phyloP scores from a whole-genome alignment of 2,888 invertebrate genomes.

The Hypselothyrea guttata region DNA sequence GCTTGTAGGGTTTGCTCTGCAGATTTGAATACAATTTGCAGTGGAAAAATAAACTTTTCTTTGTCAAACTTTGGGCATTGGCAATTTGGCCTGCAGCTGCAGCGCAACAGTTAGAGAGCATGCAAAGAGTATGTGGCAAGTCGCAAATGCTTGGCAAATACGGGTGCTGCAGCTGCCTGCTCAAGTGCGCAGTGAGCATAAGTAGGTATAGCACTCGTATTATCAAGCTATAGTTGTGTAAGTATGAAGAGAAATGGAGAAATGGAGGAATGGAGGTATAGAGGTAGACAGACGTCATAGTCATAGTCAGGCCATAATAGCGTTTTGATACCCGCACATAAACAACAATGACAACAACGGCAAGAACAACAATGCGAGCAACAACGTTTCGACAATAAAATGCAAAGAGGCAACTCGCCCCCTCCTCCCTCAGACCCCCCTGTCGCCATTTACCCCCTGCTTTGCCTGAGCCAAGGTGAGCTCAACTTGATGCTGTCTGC shows the following conservation, averaged over 20 bases:
- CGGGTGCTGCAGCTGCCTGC: neutral
- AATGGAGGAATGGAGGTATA: conserved; percentile 43
- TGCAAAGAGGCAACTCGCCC: conserved; percentile 55
- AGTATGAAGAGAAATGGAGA: neutral
- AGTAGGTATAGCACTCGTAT: conserved; percentile 45
- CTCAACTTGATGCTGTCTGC: conserved; percentile 72
- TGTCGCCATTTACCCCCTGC: conserved; percentile 6
- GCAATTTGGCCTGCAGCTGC: no score
- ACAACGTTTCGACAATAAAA: conserved; percentile 62
- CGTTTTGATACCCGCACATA: conserved; percentile 78
- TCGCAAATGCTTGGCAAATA: neutral
- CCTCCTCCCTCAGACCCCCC: neutral
- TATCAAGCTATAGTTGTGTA: conserved; percentile 18
- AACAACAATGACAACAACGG: conserved; percentile 68
- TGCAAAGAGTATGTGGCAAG: conserved; percentile 30
- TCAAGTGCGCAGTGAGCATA: conserved; percentile 31
- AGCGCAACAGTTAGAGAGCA: neutral
- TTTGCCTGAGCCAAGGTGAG: conserved; percentile 51
- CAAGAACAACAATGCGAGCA: conserved; percentile 49
- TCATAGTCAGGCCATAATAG: conserved; percentile 69
- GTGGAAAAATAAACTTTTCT: no score
- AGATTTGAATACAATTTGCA: neutral
- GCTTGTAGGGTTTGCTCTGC: no score
- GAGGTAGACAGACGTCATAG: conserved; percentile 63
- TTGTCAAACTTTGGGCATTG: no score